Evolutionary conservation across 2,888 invertebrate genomes (phyloP), one percentile per base, ranked within the genome.

Genomic region (Nycteola revayana): DNA sequence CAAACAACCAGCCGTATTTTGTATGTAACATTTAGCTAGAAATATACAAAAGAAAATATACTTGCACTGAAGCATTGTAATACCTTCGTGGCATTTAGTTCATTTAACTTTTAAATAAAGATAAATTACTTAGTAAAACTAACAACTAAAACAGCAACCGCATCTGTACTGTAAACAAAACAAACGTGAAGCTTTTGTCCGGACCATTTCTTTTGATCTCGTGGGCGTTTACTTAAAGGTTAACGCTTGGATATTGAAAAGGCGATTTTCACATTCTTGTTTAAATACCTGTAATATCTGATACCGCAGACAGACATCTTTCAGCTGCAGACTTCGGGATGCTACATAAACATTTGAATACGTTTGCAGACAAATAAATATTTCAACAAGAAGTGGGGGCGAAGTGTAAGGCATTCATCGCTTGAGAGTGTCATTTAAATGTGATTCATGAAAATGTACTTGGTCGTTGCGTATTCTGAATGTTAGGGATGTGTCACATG

Each of bases 391-490:
- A 38, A 55, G 54, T 37, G 33, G 49, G 61, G 58, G 57, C 42
- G 39, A 58, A 60, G 61, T 62, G 60, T 70, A 60, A 63, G 49
- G 68, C 64, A 68, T 72, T 72, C 68, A 68, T 66, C 63, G 61
- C 56, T 42, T 48, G 54, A 50, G 67, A 50, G 67, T 66, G 65
- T 75, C 70, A 60, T 72, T 66, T 62, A 62, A 68, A 70, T 68
- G 64, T 64, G 60, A 69, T 68, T 68, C 66, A 66, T 68, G 67
- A 65, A 69, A 68, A 71, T 66, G 65, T 66, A 58, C 60, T 53
- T 46, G 32, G 46, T 49, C 32, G 41, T 43, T 23, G 32, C 10
- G 42, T 47, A 31, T 45, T 43, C 34, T 18, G 35, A 32, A 36
- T 42, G 26, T 49, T 52, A 55, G 51, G 54, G 38, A 35, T 33